These are phyloP conservation scores for Serripes groenlandicus DNA, from an alignment of 2,888 invertebrate species.

Conservation along the genomic window DNA sequence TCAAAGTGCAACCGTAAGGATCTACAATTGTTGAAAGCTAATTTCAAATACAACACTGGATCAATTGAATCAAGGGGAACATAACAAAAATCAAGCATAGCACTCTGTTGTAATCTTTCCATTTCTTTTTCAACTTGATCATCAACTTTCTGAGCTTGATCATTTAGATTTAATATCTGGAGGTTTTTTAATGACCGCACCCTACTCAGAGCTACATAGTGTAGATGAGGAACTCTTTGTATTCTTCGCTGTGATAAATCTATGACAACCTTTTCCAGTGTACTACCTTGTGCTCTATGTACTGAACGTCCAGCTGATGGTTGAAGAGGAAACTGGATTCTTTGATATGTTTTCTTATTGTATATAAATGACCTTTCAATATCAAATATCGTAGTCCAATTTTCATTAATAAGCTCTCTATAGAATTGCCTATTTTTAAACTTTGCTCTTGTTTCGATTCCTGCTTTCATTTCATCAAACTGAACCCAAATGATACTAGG, in stretches of 20 bases:
- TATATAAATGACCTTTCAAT: constrained; percentile 53
- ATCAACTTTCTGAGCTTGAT: background rate
- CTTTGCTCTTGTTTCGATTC: constrained; percentile 29
- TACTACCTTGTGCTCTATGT: constrained; percentile 59
- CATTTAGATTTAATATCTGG: constrained; percentile 29
- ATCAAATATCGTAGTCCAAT: constrained; percentile 62
- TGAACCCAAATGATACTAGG: constrained; percentile 59
- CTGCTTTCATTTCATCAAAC: constrained; percentile 45
- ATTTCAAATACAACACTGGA: background rate
- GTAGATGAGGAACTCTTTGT: constrained; percentile 24
- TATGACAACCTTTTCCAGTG: constrained; percentile 41
- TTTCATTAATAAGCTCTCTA: constrained; percentile 27
- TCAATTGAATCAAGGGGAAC: constrained; percentile 32
- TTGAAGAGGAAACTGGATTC: constrained; percentile 53
- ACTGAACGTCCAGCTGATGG: constrained; percentile 57
- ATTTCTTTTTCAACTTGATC: constrained; percentile 15
- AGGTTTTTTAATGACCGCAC: constrained; percentile 37
- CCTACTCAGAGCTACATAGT: constrained; percentile 55
- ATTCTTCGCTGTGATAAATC: constrained; percentile 25
- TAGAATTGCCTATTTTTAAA: constrained; percentile 41
- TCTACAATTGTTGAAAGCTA: constrained; percentile 45
- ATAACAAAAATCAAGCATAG: constrained; percentile 13
- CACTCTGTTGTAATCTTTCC: background rate
- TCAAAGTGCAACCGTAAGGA: constrained; percentile 44
- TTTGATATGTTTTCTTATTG: constrained; percentile 23